Conservation (phyloP, 2,797 vertebrate species). For the Nannoperca australis region DNA sequence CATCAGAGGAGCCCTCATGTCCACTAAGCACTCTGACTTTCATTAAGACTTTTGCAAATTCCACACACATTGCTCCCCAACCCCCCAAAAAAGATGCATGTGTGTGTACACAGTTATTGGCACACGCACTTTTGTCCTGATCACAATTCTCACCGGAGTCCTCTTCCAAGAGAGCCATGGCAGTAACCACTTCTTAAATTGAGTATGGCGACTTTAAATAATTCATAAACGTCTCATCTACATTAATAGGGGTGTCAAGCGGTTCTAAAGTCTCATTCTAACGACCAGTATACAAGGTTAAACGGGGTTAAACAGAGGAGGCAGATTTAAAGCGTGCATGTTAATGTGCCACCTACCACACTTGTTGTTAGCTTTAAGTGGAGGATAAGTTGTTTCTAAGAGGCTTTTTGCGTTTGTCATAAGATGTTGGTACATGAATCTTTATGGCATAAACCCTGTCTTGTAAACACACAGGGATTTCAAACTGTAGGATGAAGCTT, state of each 20-base stretch:
- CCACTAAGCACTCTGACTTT: constrained; percentile 71
- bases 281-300: constrained; percentile 26
- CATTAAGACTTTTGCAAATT: constrained; percentile 73
- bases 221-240: constrained; percentile 40
- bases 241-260: constrained; percentile 34
- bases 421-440: constrained; percentile 17
- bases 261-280: constrained; percentile 17
- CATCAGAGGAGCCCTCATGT: constrained; percentile 71
- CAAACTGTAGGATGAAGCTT: constrained; percentile 51
- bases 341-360: constrained; percentile 39
- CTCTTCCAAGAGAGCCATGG: constrained; percentile 14
- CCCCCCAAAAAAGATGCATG: background rate
- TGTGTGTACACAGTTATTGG: constrained; percentile 7
- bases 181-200: constrained; percentile 14
- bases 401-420: constrained; percentile 52
- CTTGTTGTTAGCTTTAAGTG: constrained; percentile 45
- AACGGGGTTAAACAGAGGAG: constrained; percentile 39
- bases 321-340: constrained; percentile 33
- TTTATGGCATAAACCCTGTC: constrained; percentile 32
- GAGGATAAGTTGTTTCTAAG: constrained; percentile 46
- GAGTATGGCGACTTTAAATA: constrained; percentile 28
- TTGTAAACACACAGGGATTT: constrained; percentile 61
- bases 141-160: constrained; percentile 9
- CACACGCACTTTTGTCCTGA: constrained; percentile 10
- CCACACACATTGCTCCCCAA: constrained; percentile 47